Evolutionary conservation across 2,888 invertebrate genomes (phyloP).

Genomic region (Campaea margaritaria): DNA sequence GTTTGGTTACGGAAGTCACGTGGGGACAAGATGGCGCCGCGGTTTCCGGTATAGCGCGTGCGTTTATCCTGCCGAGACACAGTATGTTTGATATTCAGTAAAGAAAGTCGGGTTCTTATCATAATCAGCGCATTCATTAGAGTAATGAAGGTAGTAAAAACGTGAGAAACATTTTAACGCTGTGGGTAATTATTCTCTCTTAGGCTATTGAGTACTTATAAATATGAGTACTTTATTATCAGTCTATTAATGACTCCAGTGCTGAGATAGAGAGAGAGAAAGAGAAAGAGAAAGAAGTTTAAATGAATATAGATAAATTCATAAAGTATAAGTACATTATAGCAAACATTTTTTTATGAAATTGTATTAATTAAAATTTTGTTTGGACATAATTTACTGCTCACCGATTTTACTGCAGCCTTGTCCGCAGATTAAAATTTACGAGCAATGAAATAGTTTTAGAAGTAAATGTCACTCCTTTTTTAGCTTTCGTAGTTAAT

Average conservation of each 20-base stretch:
- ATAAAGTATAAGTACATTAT: too few species aligned
- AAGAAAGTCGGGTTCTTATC: background rate
- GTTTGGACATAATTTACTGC: background rate
- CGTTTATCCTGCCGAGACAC: constrained; percentile 33
- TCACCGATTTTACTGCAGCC: background rate
- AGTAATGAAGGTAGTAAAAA: too few species aligned
- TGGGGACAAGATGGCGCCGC: constrained; percentile 55
- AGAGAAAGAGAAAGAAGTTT: too few species aligned
- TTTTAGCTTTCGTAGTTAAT: background rate
- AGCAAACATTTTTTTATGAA: too few species aligned
- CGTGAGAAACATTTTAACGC: too few species aligned
- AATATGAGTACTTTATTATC: too few species aligned
- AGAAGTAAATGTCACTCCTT: constrained; percentile 5
- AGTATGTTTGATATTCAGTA: constrained; percentile 2
- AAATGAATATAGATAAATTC: too few species aligned
- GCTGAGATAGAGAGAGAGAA: too few species aligned
- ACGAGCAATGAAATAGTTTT: constrained; percentile 9
- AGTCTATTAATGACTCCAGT: too few species aligned
- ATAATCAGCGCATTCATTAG: background rate
- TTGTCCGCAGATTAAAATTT: background rate
- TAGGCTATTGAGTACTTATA: too few species aligned
- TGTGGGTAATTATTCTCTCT: too few species aligned
- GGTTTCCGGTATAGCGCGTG: constrained; percentile 48
- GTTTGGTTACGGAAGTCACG: constrained; percentile 62
- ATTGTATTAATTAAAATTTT: background rate